phyloP scores from a whole-genome alignment of 1,140 invertebrate genomes.

The Venturia canescens region DNA sequence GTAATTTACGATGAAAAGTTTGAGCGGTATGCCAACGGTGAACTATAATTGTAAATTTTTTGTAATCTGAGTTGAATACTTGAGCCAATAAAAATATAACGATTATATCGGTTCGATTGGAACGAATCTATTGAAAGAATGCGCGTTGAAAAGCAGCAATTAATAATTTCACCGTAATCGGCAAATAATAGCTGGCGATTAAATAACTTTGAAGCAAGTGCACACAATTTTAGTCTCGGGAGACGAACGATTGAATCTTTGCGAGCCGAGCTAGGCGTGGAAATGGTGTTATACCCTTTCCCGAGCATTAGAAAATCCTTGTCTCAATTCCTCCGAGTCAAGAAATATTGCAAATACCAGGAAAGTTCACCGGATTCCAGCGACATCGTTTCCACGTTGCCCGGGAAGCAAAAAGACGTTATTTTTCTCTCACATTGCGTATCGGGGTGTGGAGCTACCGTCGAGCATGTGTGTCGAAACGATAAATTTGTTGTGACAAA shows the following conservation, averaged over 20 bases:
- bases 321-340: not conserved
- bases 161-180: too few relatives aligned
- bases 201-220: too few relatives aligned
- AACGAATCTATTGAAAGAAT: not conserved
- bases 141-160: too few relatives aligned
- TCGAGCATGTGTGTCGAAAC: not conserved
- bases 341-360: conserved; percentile 15
- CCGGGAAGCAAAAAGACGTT: not conserved
- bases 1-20: too few relatives aligned
- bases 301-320: not conserved
- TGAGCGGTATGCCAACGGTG: too few relatives aligned
- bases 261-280: not conserved
- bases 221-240: too few relatives aligned
- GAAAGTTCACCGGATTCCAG: conserved; percentile 39
- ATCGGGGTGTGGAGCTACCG: not conserved
- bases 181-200: too few relatives aligned
- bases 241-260: conserved; percentile 18
- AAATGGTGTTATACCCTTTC: conserved; percentile 31
- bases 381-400: conserved; percentile 19
- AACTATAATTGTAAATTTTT: too few relatives aligned
- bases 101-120: not conserved
- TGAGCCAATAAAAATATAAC: too few relatives aligned
- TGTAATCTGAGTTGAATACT: too few relatives aligned
- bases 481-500: not conserved
- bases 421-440: conserved; percentile 12